Evolutionary conservation across 2,797 vertebrate genomes (phyloP).

Genomic region (Micromesistius poutassou): DNA sequence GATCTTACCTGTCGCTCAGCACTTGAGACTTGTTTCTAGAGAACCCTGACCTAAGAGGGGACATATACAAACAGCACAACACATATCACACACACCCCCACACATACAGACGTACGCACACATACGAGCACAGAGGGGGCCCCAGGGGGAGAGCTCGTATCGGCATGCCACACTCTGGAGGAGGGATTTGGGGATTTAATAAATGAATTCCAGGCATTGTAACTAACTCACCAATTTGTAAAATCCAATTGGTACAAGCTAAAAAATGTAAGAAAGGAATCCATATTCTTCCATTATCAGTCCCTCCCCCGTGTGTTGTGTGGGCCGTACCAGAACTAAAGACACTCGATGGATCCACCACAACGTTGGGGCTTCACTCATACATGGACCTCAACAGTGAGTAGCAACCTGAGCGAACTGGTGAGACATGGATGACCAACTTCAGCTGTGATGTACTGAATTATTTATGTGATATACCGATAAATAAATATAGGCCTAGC

Average conservation of each 20-base stretch:
- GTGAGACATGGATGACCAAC: conserved; percentile 55
- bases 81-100: conserved; percentile 6
- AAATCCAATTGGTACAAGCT: conserved; percentile 54
- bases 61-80: conserved; percentile 19
- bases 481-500: too few species aligned
- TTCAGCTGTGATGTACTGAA: background rate
- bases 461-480: too few species aligned
- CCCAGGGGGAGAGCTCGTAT: conserved; percentile 72
- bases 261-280: conserved; percentile 22
- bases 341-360: conserved; percentile 39
- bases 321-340: conserved; percentile 44
- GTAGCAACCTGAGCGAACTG: conserved; percentile 37
- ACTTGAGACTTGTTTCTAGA: conserved; percentile 69
- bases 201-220: conserved; percentile 25
- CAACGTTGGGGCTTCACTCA: conserved; percentile 30
- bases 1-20: conserved; percentile 70
- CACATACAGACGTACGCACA: background rate
- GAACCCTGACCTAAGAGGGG: conserved; percentile 72
- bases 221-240: conserved; percentile 48
- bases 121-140: conserved; percentile 24
- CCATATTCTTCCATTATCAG: conserved; percentile 10
- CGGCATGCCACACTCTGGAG: conserved; percentile 58
- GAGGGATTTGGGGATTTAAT: conserved; percentile 52
- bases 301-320: background rate
- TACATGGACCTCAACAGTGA: conserved; percentile 34